Conservation (phyloP, 2,797 vertebrate species). For the Enteromius argenteus region DNA sequence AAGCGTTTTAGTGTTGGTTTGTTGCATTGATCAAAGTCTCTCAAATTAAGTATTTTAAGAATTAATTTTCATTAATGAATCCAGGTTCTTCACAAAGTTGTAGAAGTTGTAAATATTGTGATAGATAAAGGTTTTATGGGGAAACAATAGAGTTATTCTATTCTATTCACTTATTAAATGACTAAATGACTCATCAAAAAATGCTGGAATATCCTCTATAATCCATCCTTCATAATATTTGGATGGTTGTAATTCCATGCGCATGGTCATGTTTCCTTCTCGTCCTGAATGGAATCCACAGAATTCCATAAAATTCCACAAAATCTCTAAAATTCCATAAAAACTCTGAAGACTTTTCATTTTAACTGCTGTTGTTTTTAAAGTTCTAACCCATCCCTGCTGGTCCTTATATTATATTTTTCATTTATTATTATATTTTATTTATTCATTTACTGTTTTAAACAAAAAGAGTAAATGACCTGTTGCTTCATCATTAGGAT, state of each 20-base stretch:
- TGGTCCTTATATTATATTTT: too few species aligned
- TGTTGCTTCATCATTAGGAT: neutral
- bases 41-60: conserved; percentile 2
- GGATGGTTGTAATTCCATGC: neutral
- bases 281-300: too few species aligned
- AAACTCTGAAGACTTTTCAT: too few species aligned
- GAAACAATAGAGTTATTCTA: neutral
- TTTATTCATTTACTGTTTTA: neutral
- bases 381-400: too few species aligned
- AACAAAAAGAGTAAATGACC: neutral
- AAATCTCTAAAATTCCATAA: too few species aligned
- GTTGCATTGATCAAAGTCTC: conserved; percentile 31
- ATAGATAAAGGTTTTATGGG: neutral
- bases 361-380: too few species aligned
- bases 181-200: too few species aligned
- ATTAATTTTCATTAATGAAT: neutral
- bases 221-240: neutral
- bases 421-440: neutral
- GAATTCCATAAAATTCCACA: too few species aligned
- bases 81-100: neutral
- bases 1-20: conserved; percentile 6
- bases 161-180: too few species aligned
- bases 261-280: too few species aligned
- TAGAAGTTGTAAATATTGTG: neutral
- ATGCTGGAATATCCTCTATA: neutral